Percentiles rank a stretch among this genome's conserved stretches.
These are phyloP conservation scores for Vanessa tameamea DNA, from an alignment of 1,140 invertebrate species.

Conservation along the genomic window DNA sequence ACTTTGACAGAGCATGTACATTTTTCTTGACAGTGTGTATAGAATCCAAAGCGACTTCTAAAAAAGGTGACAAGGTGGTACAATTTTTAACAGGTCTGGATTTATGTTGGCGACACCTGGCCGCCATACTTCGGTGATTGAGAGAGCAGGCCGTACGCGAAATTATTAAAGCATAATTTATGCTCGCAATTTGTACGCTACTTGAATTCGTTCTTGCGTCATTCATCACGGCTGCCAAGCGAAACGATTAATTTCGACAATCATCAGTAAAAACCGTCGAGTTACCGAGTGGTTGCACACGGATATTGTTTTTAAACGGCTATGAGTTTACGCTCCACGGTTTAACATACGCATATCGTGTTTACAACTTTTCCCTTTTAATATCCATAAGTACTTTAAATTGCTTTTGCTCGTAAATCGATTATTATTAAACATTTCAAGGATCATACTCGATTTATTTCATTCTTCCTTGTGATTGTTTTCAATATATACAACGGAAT, in stretches of 20 bases:
- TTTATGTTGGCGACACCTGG: slow-evolving; percentile 72
- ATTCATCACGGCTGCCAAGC: slow-evolving; percentile 67
- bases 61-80: slow-evolving; percentile 40
- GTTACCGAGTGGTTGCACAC: slow-evolving; percentile 43
- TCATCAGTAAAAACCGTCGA: slow-evolving; percentile 60
- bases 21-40: not conserved
- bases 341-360: slow-evolving; percentile 14
- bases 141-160: slow-evolving; percentile 70
- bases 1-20: not conserved
- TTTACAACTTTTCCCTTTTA: slow-evolving; percentile 14
- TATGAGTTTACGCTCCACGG: slow-evolving; percentile 21
- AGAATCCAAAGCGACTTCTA: slow-evolving; percentile 12
- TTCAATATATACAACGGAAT: too few species aligned
- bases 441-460: not conserved
- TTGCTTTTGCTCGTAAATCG: not conserved
- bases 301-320: slow-evolving; percentile 41
- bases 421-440: not conserved
- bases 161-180: slow-evolving; percentile 79
- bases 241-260: slow-evolving; percentile 68
- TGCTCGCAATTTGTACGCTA: slow-evolving; percentile 76
- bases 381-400: slow-evolving; percentile 8
- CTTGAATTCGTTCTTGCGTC: slow-evolving; percentile 73
- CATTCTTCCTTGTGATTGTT: too few species aligned
- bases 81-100: slow-evolving; percentile 66
- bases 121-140: slow-evolving; percentile 58